phyloP scores from a whole-genome alignment of 2,888 invertebrate genomes.

The Gisinianus flammeolus region DNA sequence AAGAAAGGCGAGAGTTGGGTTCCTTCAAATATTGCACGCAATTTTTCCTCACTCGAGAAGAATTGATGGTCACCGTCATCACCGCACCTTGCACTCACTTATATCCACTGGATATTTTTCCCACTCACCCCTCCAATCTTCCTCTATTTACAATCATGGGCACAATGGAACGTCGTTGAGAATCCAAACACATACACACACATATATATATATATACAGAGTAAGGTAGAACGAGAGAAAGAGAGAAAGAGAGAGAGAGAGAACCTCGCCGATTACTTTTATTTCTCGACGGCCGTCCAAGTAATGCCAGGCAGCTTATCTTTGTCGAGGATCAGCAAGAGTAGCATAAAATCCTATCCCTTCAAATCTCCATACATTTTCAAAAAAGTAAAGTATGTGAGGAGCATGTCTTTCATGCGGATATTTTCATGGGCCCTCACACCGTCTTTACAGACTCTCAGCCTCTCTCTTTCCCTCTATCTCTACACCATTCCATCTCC shows the following conservation, averaged over 20 bases:
- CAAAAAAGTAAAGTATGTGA: constrained; percentile 23
- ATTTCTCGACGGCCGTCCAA: neutral
- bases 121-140: neutral
- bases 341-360: constrained; percentile 40
- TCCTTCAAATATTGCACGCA: constrained; percentile 50
- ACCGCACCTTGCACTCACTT: constrained; percentile 48
- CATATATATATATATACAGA: neutral
- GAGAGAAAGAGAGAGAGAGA: neutral
- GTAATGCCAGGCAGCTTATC: constrained; percentile 35
- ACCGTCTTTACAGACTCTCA: neutral
- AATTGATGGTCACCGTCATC: constrained; percentile 58
- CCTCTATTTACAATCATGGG: constrained; percentile 16
- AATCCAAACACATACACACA: neutral
- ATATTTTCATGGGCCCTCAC: constrained; percentile 6
- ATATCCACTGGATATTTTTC: constrained; percentile 26
- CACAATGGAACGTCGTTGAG: neutral
- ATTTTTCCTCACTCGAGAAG: constrained; percentile 43
- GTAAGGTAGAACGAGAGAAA: neutral
- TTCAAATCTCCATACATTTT: constrained; percentile 34
- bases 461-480: neutral
- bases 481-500: neutral
- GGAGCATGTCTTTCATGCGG: constrained; percentile 19
- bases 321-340: constrained; percentile 31
- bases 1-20: neutral
- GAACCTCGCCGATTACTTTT: neutral